These are phyloP conservation scores for Chionomys nivalis DNA, from an alignment of 2,113 vertebrate species.

Conservation along the genomic window DNA sequence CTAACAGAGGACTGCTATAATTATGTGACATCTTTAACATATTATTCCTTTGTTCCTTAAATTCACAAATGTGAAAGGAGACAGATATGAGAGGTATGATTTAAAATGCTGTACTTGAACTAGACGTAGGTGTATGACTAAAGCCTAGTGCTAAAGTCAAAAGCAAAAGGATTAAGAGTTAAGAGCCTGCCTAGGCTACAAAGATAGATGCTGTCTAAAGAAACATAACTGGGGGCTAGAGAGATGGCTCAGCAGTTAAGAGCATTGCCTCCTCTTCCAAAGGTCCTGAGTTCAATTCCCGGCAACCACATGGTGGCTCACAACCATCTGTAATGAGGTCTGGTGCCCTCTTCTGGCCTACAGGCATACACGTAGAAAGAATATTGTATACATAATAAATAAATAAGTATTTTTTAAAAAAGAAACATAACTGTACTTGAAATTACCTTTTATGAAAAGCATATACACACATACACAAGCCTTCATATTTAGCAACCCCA, in stretches of 20 bases:
- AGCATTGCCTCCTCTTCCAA: too few species aligned
- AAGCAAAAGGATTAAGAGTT: neutral
- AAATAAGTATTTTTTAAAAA: too few species aligned
- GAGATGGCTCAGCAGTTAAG: too few species aligned
- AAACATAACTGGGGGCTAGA: too few species aligned
- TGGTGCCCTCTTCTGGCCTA: too few species aligned
- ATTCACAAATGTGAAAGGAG: neutral
- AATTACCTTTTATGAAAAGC: conserved; percentile 13
- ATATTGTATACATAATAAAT: too few species aligned
- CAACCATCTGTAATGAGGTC: too few species aligned
- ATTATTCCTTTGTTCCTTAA: neutral
- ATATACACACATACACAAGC: neutral
- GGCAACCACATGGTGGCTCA: too few species aligned
- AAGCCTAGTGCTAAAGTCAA: neutral
- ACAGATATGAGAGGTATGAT: neutral
- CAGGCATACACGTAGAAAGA: too few species aligned
- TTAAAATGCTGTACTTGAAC: conserved; percentile 2
- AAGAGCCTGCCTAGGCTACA: neutral
- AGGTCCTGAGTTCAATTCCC: too few species aligned
- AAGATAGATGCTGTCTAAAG: neutral
- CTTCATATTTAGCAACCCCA: neutral
- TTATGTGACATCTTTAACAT: neutral
- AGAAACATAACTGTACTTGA: neutral
- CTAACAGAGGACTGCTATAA: neutral
- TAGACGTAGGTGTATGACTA: neutral